Evolutionary conservation across 2,888 invertebrate species (phyloP).

Genomic region (Pheosia tremula): DNA sequence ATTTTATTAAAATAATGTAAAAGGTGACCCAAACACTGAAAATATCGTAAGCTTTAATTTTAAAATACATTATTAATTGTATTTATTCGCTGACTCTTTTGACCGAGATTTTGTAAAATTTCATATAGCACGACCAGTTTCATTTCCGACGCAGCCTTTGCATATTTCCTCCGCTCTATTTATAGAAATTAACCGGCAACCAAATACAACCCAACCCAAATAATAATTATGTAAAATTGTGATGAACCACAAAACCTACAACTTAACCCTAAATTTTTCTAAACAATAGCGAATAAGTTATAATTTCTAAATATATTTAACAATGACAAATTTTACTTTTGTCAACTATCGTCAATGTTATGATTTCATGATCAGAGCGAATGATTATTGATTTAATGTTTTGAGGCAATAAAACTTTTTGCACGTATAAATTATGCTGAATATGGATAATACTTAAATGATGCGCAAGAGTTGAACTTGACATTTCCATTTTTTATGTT

Average conservation of each 20-base stretch:
- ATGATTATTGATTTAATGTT: slow-evolving; percentile 1
- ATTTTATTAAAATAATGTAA: too few relatives aligned
- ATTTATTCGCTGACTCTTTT: too few relatives aligned
- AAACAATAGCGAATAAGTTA: neutral
- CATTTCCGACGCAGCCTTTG: too few relatives aligned
- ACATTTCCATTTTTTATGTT: slow-evolving; percentile 1
- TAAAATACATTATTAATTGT: neutral
- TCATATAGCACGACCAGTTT: too few relatives aligned
- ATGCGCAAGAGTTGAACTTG: neutral
- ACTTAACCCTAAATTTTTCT: neutral
- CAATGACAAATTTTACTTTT: neutral
- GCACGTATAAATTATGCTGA: neutral
- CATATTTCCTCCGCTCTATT: too few relatives aligned
- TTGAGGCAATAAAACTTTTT: neutral
- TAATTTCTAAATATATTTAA: neutral
- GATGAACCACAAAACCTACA: too few relatives aligned
- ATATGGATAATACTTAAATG: neutral
- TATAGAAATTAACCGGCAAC: too few relatives aligned
- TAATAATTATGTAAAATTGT: too few relatives aligned
- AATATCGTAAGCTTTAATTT: neutral
- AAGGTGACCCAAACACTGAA: neutral
- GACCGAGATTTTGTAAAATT: too few relatives aligned
- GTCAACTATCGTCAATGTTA: neutral
- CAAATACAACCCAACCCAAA: too few relatives aligned
- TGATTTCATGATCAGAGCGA: neutral